Evolutionary conservation across 2,888 invertebrate genomes (phyloP).

Genomic region (Sycophila texana): DNA sequence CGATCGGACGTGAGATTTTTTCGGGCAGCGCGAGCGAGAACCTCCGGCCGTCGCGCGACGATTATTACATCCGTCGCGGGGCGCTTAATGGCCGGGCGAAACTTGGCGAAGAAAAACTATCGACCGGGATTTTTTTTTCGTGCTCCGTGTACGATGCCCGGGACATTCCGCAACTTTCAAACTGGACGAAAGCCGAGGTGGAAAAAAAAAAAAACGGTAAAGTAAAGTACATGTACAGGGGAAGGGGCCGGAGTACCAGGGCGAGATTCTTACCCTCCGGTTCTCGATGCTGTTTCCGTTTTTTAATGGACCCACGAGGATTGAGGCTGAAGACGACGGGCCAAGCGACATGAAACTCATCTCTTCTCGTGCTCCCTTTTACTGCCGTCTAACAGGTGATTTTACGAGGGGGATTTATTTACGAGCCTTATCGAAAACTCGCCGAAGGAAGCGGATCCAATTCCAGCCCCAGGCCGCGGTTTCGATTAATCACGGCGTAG

Average conservation of each 20-base stretch:
- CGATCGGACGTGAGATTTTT: background rate
- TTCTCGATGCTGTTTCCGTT: background rate
- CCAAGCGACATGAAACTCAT: conserved; percentile 40
- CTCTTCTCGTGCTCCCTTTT: conserved; percentile 18
- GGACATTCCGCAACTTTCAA: conserved; percentile 52
- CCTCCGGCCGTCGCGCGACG: conserved; percentile 18
- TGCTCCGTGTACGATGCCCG: conserved; percentile 49
- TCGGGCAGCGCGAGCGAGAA: background rate
- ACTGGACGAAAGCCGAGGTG: conserved; percentile 18
- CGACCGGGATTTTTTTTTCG: conserved; percentile 41
- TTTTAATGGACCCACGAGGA: conserved; percentile 49
- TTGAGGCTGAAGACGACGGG: conserved; percentile 10
- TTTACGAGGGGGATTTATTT: conserved; percentile 51
- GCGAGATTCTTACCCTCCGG: conserved; percentile 17
- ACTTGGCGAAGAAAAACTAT: conserved; percentile 56
- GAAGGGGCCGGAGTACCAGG: conserved; percentile 1
- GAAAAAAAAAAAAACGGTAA: background rate
- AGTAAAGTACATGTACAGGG: background rate
- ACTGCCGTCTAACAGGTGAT: conserved; percentile 48
- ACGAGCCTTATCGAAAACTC: conserved; percentile 52
- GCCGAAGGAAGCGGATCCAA: background rate
- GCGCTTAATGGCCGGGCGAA: background rate
- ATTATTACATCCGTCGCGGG: conserved; percentile 51
- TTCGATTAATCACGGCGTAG: conserved; percentile 41
- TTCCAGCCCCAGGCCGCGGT: conserved; percentile 3